Percentiles rank a stretch among this genome's conserved stretches.
phyloP scores from a whole-genome alignment of 2,797 vertebrate genomes.

The Cercopithecus mitis region DNA sequence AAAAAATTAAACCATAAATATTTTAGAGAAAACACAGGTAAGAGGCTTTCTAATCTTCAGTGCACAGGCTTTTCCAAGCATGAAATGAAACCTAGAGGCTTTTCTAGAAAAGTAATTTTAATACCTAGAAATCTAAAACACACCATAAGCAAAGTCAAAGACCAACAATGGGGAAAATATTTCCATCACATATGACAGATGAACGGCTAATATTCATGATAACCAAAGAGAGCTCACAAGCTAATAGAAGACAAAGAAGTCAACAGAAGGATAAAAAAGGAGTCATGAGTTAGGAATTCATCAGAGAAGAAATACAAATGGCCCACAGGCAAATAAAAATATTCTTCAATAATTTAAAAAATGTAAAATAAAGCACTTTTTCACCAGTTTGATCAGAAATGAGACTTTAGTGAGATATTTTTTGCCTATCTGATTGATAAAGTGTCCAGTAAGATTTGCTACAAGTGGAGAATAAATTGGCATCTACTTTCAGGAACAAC shows the following conservation, averaged over 20 bases:
- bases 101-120: constrained; percentile 34
- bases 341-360: not conserved
- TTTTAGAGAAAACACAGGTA: constrained; percentile 10
- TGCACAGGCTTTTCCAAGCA: not conserved
- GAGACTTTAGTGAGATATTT: not conserved
- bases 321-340: constrained; percentile 7
- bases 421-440: not conserved
- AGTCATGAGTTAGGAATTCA: not conserved
- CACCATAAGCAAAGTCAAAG: not conserved
- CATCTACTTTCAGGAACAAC: constrained; percentile 15
- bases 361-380: not conserved
- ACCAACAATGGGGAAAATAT: not conserved
- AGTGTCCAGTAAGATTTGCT: not conserved
- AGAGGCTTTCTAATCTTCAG: not conserved
- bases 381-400: not conserved
- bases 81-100: not conserved
- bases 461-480: not conserved
- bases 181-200: not conserved
- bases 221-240: not conserved
- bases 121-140: constrained; percentile 7
- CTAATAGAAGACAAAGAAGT: not conserved
- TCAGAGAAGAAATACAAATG: not conserved
- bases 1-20: not conserved
- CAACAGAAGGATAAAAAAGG: not conserved
- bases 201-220: not conserved